These are phyloP conservation scores for Herpetotheres cachinnans DNA, from an alignment of 2,113 vertebrate species.

Conservation along the genomic window DNA sequence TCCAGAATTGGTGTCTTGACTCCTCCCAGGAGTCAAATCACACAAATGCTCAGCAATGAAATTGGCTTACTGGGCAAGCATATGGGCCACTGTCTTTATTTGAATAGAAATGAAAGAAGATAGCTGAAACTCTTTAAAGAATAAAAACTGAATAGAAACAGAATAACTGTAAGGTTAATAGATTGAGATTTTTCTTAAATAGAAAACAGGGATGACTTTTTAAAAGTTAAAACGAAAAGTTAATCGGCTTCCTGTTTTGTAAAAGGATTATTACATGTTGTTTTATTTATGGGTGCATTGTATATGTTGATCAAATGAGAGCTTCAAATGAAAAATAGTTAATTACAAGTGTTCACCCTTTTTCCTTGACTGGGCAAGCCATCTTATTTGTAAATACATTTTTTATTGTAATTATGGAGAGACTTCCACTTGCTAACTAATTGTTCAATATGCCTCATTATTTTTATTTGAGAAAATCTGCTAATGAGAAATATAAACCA, in stretches of 20 bases:
- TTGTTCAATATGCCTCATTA: constrained; percentile 36
- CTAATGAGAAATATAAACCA: constrained; percentile 47
- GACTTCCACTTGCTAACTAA: background rate
- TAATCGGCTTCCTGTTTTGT: background rate
- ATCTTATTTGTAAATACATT: background rate
- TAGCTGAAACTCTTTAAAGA: background rate
- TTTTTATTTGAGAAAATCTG: constrained; percentile 47
- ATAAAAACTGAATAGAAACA: background rate
- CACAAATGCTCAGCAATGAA: background rate
- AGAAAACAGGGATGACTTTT: background rate
- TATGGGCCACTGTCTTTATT: background rate
- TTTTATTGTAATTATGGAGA: background rate
- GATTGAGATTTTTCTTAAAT: background rate
- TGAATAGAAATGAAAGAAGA: background rate
- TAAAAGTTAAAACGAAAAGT: background rate
- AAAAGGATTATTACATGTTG: background rate
- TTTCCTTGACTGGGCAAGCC: background rate
- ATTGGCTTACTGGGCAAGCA: background rate
- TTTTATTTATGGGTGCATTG: background rate
- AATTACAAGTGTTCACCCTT: background rate
- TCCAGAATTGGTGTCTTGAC: background rate
- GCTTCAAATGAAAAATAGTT: background rate
- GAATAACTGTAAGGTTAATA: background rate
- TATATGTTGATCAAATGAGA: background rate
- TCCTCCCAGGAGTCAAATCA: background rate